Evolutionary conservation across 2,113 vertebrate genomes (phyloP).

Genomic region (Ctenomys sociabilis): DNA sequence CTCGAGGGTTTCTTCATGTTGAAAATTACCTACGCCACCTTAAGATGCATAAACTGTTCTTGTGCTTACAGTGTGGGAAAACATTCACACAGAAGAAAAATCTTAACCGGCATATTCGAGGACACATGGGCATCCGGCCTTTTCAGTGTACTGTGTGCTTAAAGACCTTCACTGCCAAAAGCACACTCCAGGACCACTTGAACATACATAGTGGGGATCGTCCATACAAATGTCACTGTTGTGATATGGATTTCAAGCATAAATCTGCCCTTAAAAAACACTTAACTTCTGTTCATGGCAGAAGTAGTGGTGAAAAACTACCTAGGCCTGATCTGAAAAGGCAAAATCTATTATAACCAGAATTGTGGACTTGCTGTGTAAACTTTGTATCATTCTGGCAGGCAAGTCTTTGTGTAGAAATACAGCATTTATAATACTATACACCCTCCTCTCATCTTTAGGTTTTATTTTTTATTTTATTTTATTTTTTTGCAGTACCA

Average conservation of each 20-base stretch:
- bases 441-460: not conserved
- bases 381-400: slow-evolving; percentile 13
- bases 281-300: slow-evolving; percentile 90
- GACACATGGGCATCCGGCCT: slow-evolving; percentile 91
- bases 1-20: slow-evolving; percentile 91
- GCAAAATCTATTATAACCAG: slow-evolving; percentile 85
- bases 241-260: slow-evolving; percentile 91
- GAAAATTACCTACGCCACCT: slow-evolving; percentile 92
- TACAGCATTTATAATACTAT: slow-evolving; percentile 39
- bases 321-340: slow-evolving; percentile 83
- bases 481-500: too few species aligned
- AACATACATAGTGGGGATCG: slow-evolving; percentile 91
- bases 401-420: slow-evolving; percentile 56
- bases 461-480: slow-evolving; percentile 46
- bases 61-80: slow-evolving; percentile 93
- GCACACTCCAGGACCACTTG: slow-evolving; percentile 91
- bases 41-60: slow-evolving; percentile 92
- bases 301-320: slow-evolving; percentile 85
- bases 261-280: slow-evolving; percentile 92
- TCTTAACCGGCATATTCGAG: slow-evolving; percentile 90
- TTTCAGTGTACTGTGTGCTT: slow-evolving; percentile 93
- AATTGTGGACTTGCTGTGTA: slow-evolving; percentile 7
- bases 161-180: slow-evolving; percentile 93
- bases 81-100: slow-evolving; percentile 92
- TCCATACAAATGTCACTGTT: slow-evolving; percentile 89